Conservation (phyloP, 2,888 invertebrate genomes). For the Byasa hedistus region DNA sequence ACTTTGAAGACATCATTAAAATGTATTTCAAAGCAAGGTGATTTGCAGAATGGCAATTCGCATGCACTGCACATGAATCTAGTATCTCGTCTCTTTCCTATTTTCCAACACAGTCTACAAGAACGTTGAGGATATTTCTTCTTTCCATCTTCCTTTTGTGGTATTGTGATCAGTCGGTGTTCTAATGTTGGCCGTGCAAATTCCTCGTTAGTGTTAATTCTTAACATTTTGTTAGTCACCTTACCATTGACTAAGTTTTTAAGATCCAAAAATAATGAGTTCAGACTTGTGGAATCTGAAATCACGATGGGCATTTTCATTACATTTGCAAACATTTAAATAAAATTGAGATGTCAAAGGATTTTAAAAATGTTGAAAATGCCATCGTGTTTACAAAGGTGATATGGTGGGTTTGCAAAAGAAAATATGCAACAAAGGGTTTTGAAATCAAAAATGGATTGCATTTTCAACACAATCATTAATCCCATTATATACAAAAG, state of each 20-base stretch:
- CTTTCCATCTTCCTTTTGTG: conserved; percentile 78
- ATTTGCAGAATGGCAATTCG: conserved; percentile 74
- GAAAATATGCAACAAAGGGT: conserved; percentile 56
- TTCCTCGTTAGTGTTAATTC: conserved; percentile 58
- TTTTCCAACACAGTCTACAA: conserved; percentile 76
- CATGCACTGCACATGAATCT: conserved; percentile 75
- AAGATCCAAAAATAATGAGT: conserved; percentile 74
- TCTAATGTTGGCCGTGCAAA: conserved; percentile 56
- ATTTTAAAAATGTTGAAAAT: conserved; percentile 70
- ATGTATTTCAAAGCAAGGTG: conserved; percentile 75
- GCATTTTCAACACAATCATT: conserved; percentile 79
- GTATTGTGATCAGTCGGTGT: conserved; percentile 73
- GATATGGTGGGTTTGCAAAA: conserved; percentile 64
- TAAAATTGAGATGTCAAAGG: conserved; percentile 40
- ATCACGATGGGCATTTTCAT: conserved; percentile 80
- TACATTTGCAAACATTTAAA: conserved; percentile 44
- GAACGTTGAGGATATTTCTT: conserved; percentile 78
- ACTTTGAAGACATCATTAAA: conserved; percentile 71
- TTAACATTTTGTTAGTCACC: conserved; percentile 58
- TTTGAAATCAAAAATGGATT: conserved; percentile 68
- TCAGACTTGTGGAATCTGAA: conserved; percentile 77
- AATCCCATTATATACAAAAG: conserved; percentile 37
- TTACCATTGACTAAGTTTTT: conserved; percentile 77
- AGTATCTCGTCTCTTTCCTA: conserved; percentile 72
- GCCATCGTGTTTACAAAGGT: conserved; percentile 75